Conservation (phyloP, 2,113 vertebrate genomes). For the Plotosus lineatus region DNA sequence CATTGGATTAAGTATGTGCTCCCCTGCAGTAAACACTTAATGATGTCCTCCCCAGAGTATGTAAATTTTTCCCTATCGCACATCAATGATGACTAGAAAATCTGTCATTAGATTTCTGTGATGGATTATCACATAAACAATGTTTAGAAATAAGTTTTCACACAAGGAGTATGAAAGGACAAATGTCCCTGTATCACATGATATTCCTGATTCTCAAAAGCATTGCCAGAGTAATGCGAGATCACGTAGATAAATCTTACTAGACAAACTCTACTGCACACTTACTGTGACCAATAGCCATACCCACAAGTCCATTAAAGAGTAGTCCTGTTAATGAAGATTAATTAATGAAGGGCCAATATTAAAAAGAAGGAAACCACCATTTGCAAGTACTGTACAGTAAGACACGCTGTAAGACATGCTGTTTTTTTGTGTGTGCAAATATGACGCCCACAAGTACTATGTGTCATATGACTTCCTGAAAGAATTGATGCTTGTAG, state of each 20-base stretch:
- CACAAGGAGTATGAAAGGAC: background rate
- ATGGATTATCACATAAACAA: no score
- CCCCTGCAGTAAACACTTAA: background rate
- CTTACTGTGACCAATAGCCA: background rate
- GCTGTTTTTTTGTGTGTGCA: background rate
- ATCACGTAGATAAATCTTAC: no score
- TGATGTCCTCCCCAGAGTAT: background rate
- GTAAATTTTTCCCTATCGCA: background rate
- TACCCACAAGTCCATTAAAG: conserved; percentile 9
- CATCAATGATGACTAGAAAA: background rate
- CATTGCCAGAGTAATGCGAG: background rate
- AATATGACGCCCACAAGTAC: conserved; percentile 12
- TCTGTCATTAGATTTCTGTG: background rate
- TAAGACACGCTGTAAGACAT: background rate
- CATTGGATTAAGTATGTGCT: background rate
- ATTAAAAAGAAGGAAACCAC: no score
- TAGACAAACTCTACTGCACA: background rate
- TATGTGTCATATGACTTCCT: conserved; percentile 46
- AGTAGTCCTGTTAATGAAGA: background rate
- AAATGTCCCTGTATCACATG: background rate
- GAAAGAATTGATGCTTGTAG: conserved; percentile 33
- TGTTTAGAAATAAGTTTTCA: no score
- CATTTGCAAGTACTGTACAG: no score
- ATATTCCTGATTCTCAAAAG: background rate
- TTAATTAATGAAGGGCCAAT: no score